Evolutionary conservation across 2,888 invertebrate species (phyloP), one percentile per base, ranked within the genome.

Genomic region (Epicampocera succincta): DNA sequence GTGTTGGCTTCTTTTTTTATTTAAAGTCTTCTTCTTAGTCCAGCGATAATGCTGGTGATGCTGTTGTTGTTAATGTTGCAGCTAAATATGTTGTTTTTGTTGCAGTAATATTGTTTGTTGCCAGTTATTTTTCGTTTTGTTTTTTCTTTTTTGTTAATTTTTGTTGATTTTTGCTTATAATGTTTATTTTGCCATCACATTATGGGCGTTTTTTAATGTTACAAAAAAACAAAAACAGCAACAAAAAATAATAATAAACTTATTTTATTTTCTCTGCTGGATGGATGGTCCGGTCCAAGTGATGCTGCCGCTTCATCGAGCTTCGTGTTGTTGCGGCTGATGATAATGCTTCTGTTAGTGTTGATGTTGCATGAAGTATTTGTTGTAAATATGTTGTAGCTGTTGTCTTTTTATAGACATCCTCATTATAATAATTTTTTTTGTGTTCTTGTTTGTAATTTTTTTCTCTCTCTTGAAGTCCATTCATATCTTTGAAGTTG

Each of bases 191-290:
- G 78, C 82, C 82, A 83, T 85, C 82, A 82, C 84, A 80, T 83
- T 84, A 85, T 85, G 84, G 85, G 84, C 85, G 85, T 85, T 83
- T 83, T 82, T 80, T 79, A 71, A 76, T 82, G 81, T 58, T 68
- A 25, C 33, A 33, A 33, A 33, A 5, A 33, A 33, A n/a, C n/a
- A n/a, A n/a, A n/a, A n/a, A n/a, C n/a, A n/a, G n/a, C n/a, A n/a
- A n/a, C n/a, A n/a, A 8, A 33, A 33, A 3, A 25, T 25, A 25
- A 33, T 33, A 33, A 33, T 66, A 52, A 54, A 56, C 29, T 65
- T 60, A 38, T n/a, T 58, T 56, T 52, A 44, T 56, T 63, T 68
- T 17, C 74, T n/a, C 68, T 48, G 65, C 13, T 60, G 40, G 25
- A 54, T 50, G 48, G 12, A 58, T 60, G 44, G 40, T 3, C 8